Evolutionary conservation across 2,888 invertebrate species (phyloP).

Genomic region (Athrips mouffetella): DNA sequence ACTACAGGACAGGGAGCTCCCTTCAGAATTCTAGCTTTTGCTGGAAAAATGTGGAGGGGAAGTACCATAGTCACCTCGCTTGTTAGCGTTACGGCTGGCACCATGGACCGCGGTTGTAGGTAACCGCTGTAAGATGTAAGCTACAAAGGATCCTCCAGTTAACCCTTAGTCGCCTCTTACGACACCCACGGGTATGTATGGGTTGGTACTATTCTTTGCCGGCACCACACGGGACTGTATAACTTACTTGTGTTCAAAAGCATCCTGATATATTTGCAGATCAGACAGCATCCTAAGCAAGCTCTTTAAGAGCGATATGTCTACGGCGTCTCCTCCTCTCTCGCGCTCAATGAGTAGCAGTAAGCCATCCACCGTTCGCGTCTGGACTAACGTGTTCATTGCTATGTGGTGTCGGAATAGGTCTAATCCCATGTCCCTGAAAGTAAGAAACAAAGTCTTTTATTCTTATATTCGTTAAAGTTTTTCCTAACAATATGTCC

Average conservation of each 20-base stretch:
- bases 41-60: too few relatives aligned
- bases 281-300: constrained; percentile 97
- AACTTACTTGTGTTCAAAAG: constrained; percentile 89
- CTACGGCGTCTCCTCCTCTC: constrained; percentile 94
- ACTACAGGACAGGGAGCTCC: too few relatives aligned
- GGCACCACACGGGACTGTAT: background rate
- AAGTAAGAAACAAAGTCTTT: constrained; percentile 15
- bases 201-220: too few relatives aligned
- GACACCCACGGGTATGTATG: too few relatives aligned
- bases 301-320: constrained; percentile 95
- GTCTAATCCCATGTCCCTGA: constrained; percentile 97
- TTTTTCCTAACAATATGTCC: background rate
- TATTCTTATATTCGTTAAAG: background rate
- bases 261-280: constrained; percentile 94
- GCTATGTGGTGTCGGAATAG: constrained; percentile 96
- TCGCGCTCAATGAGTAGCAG: constrained; percentile 95
- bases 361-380: constrained; percentile 94
- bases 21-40: too few relatives aligned
- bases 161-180: too few relatives aligned
- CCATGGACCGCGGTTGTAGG: too few relatives aligned
- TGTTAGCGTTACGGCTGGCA: too few relatives aligned
- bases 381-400: constrained; percentile 92
- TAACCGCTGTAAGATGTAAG: too few relatives aligned
- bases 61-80: too few relatives aligned
- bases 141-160: too few relatives aligned